Evolutionary conservation across 1,140 invertebrate genomes (phyloP), one percentile per base, ranked within the genome.

Genomic region (Drosophila setifemur): DNA sequence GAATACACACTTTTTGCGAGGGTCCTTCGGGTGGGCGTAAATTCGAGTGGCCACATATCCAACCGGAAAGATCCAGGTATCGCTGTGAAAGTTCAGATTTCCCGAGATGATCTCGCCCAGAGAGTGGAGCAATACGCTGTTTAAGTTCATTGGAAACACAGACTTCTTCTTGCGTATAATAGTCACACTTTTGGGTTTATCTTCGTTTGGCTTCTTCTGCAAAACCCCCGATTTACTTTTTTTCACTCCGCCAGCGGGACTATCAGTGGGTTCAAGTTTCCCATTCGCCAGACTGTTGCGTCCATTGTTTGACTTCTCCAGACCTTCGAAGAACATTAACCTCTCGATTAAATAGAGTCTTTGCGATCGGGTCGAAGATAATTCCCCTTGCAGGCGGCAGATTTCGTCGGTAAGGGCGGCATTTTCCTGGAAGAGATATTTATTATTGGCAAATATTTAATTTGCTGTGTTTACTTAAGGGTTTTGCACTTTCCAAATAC

Each of bases 21-120:
- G 93, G 88, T 95, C 93, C 75, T 93, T 93, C 0, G 95, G 92
- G 90, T 94, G 95, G 6, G 93, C 94, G 91, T 95, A 97, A 4
- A 94, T 92, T 79, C 95, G 92, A 0, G 95, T 96, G 23, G 95
- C 95, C 43, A 95, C 95, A 92, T 94, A 97, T 9, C 95, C 96
- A 31, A 95, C 94, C 1, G 96, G 95, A 91, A 93, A 96, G 67
- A 97, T 96, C 64, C 93, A 92, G 60, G 95, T 93, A 63, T 94
- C 92, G 7, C 92, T 93, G 76, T 96, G 95, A 91, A 95, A 97
- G 50, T 93, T 92, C 1, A 92, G 90, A 63, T 93, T 92, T 55
- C 95, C 94, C 8, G 92, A 90, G 8, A 96, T 92, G 44, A 96
- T 95, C 92, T 96, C 95, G 23, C 96, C 95, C 21, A 96, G 90